phyloP scores from a whole-genome alignment of 2,113 vertebrate genomes.

The Synchiropus splendidus region DNA sequence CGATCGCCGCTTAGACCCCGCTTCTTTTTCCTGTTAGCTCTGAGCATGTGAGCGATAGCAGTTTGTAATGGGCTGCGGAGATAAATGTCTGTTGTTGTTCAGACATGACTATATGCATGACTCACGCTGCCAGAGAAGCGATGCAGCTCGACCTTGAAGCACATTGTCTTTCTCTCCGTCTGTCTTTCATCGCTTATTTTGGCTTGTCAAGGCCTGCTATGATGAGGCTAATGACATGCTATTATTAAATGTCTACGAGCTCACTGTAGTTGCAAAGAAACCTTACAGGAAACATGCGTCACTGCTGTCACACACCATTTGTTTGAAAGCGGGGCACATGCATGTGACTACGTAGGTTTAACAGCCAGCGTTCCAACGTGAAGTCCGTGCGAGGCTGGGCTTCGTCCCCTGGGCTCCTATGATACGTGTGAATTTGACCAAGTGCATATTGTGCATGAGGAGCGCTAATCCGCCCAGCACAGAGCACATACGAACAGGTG shows the following conservation, averaged over 20 bases:
- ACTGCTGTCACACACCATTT: slow-evolving; percentile 37
- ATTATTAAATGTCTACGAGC: no score
- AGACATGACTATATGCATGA: slow-evolving; percentile 56
- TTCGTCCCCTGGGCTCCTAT: slow-evolving; percentile 49
- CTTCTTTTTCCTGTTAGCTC: slow-evolving; percentile 38
- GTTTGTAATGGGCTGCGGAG: slow-evolving; percentile 43
- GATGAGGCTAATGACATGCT: no score
- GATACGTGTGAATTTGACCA: slow-evolving; percentile 60
- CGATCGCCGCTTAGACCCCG: slow-evolving; percentile 20
- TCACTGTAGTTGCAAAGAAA: no score
- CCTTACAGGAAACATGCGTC: slow-evolving; percentile 7
- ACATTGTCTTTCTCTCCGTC: slow-evolving; percentile 44
- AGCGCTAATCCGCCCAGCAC: slow-evolving; percentile 57
- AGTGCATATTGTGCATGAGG: slow-evolving; percentile 61
- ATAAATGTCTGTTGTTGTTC: slow-evolving; percentile 58
- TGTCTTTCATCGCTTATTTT: slow-evolving; percentile 25
- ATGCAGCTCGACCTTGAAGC: slow-evolving; percentile 60
- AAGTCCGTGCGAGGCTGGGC: slow-evolving; percentile 17
- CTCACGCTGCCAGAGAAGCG: slow-evolving; percentile 49
- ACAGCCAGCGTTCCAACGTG: no score
- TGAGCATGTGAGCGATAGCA: slow-evolving; percentile 47
- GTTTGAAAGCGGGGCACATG: slow-evolving; percentile 32
- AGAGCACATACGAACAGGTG: slow-evolving; percentile 43
- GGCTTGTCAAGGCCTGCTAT: slow-evolving; percentile 16
- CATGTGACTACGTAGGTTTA: slow-evolving; percentile 5